Conservation (phyloP, 2,797 vertebrate genomes). For the Notolabrus celidotus region DNA sequence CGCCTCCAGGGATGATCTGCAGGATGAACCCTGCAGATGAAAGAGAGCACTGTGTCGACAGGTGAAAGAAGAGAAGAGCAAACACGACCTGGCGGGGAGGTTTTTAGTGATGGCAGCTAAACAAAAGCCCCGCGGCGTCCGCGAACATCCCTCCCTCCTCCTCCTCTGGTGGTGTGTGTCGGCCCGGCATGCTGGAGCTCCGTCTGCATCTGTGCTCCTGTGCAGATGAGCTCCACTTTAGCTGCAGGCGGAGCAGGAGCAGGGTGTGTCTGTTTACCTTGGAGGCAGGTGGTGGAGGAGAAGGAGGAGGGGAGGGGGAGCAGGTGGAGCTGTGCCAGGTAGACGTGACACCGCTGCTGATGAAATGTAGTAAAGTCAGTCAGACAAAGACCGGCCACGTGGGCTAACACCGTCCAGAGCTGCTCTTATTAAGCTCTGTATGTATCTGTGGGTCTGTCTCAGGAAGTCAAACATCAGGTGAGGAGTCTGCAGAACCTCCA, state of each 20-base stretch:
- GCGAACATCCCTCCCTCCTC: slow-evolving; percentile 70
- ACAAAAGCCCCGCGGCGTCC: slow-evolving; percentile 65
- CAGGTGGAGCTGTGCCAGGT: slow-evolving; percentile 64
- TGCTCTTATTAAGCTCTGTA: too few relatives aligned
- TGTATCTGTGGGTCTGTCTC: too few relatives aligned
- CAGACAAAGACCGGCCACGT: slow-evolving; percentile 50
- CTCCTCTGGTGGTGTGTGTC: slow-evolving; percentile 62
- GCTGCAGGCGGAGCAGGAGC: slow-evolving; percentile 54
- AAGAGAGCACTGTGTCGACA: slow-evolving; percentile 64
- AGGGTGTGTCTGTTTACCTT: slow-evolving; percentile 75
- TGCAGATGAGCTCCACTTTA: slow-evolving; percentile 61
- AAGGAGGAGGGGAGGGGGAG: slow-evolving; percentile 30
- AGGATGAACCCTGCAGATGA: slow-evolving; percentile 69
- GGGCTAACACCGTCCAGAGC: too few relatives aligned
- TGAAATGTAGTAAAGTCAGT: slow-evolving; percentile 48
- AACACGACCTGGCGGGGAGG: slow-evolving; percentile 56
- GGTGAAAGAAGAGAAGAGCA: slow-evolving; percentile 58
- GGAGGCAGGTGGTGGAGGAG: slow-evolving; percentile 66
- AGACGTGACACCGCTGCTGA: slow-evolving; percentile 50
- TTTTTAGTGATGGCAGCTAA: slow-evolving; percentile 53
- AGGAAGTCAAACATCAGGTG: too few relatives aligned
- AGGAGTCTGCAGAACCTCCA: too few relatives aligned
- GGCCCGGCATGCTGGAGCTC: slow-evolving; percentile 65
- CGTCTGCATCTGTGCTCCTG: slow-evolving; percentile 64
- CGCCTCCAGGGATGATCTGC: slow-evolving; percentile 66